Evolutionary conservation across 2,888 invertebrate genomes (phyloP).

Genomic region (Spilosoma lubricipeda): DNA sequence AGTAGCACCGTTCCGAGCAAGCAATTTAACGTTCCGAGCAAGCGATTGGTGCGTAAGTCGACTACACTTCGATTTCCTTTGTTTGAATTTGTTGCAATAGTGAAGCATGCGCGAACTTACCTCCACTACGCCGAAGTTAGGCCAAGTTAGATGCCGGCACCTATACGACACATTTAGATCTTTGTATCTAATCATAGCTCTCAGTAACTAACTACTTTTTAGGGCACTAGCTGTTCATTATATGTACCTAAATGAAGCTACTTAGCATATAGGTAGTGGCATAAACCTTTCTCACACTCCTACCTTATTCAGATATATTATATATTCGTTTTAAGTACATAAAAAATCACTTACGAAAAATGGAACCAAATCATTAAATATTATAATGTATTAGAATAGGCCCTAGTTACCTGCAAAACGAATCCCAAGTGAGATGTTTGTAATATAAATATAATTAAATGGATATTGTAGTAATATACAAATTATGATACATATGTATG

Average conservation of each 20-base stretch:
- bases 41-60: too few relatives aligned
- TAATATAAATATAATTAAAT: constrained; percentile 57
- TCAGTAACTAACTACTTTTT: constrained; percentile 18
- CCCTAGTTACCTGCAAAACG: constrained; percentile 62
- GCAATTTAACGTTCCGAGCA: too few relatives aligned
- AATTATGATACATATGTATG: constrained; percentile 51
- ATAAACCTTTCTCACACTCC: constrained; percentile 27
- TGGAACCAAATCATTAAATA: constrained; percentile 61
- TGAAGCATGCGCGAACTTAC: too few relatives aligned
- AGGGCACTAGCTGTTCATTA: constrained; percentile 38
- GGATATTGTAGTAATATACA: constrained; percentile 66
- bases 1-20: too few relatives aligned
- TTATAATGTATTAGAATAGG: constrained; percentile 52
- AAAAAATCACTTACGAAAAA: constrained; percentile 49
- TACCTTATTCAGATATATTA: constrained; percentile 26
- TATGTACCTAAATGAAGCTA: constrained; percentile 34
- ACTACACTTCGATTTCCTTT: too few relatives aligned
- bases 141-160: too few relatives aligned
- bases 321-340: constrained; percentile 32
- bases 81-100: too few relatives aligned
- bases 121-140: too few relatives aligned
- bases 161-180: neutral
- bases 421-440: constrained; percentile 77
- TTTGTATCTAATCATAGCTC: constrained; percentile 21
- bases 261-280: constrained; percentile 30